Conservation (phyloP, 2,113 vertebrate genomes). For the Merops nubicus region DNA sequence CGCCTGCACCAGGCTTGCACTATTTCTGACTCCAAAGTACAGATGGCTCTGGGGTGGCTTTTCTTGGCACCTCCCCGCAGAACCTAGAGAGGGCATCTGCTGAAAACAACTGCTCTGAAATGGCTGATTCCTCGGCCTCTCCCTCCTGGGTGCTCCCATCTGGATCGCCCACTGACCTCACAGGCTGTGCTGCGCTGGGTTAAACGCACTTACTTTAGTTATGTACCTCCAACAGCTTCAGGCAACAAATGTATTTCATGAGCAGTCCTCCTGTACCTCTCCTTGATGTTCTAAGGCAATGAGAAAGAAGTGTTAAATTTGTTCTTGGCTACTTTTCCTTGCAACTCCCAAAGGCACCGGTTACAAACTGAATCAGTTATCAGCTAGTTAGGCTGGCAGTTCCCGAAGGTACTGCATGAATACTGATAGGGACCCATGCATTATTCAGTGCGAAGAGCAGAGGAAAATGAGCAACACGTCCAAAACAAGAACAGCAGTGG, state of each 20-base stretch:
- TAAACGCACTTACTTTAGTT: neutral
- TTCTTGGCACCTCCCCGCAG: constrained; percentile 26
- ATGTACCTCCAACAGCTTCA: constrained; percentile 26
- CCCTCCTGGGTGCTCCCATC: constrained; percentile 14
- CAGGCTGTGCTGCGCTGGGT: neutral
- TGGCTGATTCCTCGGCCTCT: neutral
- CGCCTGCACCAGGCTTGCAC: neutral
- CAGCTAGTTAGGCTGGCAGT: constrained; percentile 86
- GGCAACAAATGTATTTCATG: constrained; percentile 29
- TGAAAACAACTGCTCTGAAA: neutral
- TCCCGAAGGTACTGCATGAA: constrained; percentile 81
- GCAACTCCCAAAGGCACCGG: constrained; percentile 82
- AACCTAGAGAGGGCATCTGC: constrained; percentile 54
- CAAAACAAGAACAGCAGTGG: constrained; percentile 93
- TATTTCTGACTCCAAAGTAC: neutral
- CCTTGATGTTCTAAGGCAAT: constrained; percentile 78
- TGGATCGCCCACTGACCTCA: neutral
- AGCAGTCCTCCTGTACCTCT: constrained; percentile 51
- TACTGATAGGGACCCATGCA: constrained; percentile 86
- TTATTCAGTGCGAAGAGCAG: constrained; percentile 86
- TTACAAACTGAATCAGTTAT: constrained; percentile 88
- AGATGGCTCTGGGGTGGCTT: constrained; percentile 61
- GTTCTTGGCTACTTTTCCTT: constrained; percentile 85
- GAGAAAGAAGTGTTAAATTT: constrained; percentile 82
- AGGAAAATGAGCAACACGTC: constrained; percentile 95